A percentile compares a stretch with the other conserved stretches of the same genome.
phyloP scores from a whole-genome alignment of 1,140 invertebrate genomes.

The Drosophila ironensis region DNA sequence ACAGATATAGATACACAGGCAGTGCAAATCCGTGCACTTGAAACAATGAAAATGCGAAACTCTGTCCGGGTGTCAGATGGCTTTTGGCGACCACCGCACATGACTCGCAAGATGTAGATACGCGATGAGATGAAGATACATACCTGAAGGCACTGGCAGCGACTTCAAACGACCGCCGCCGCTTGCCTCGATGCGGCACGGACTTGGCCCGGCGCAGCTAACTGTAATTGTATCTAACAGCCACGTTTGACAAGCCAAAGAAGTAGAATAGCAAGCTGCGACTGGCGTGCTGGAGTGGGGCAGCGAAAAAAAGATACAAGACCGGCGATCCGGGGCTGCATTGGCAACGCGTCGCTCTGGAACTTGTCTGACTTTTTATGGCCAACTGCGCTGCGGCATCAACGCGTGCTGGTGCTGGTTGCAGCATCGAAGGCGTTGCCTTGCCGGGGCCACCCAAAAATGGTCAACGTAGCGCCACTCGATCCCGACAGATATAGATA shows the following conservation, averaged over 20 bases:
- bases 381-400: constrained; percentile 44
- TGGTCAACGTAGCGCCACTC: constrained; percentile 75
- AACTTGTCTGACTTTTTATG: constrained; percentile 76
- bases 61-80: constrained; percentile 43
- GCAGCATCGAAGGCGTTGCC: constrained; percentile 18
- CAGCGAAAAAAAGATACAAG: constrained; percentile 1
- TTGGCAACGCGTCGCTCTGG: constrained; percentile 68
- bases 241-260: constrained; percentile 60
- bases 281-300: not conserved
- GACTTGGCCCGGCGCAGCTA: constrained; percentile 47
- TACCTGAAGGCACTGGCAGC: constrained; percentile 54
- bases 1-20: constrained; percentile 25
- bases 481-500: constrained; percentile 31
- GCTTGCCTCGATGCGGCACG: constrained; percentile 23
- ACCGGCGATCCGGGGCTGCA: constrained; percentile 3
- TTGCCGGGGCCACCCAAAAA: constrained; percentile 67
- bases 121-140: constrained; percentile 58
- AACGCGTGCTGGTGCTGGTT: constrained; percentile 53
- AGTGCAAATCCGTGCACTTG: constrained; percentile 33
- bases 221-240: constrained; percentile 79
- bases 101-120: constrained; percentile 41
- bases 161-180: constrained; percentile 45
- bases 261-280: not conserved
- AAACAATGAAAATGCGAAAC: constrained; percentile 62
- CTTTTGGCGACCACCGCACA: constrained; percentile 45